Conservation (phyloP, 2,888 invertebrate species). For the Drosophila birchii region DNA sequence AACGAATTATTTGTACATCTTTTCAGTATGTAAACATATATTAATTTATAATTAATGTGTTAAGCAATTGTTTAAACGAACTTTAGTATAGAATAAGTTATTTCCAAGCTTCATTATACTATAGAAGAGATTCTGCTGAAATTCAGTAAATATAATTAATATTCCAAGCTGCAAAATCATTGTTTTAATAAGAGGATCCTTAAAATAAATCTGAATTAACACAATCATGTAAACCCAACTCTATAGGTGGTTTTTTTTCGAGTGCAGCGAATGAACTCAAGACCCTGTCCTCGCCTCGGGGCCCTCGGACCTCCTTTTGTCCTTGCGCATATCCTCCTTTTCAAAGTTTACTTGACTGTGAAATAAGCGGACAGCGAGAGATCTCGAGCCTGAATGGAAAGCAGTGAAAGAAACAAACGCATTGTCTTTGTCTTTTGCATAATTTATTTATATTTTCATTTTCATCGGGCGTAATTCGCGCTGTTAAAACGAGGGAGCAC, state of each 20-base stretch:
- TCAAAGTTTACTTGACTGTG: constrained; percentile 78
- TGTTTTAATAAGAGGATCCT: background rate
- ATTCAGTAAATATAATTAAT: background rate
- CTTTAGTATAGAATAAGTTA: background rate
- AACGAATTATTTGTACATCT: background rate
- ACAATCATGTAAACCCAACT: background rate
- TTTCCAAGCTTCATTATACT: background rate
- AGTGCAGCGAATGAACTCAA: constrained; percentile 32
- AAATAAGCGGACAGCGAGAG: constrained; percentile 64
- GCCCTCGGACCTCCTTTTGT: constrained; percentile 40
- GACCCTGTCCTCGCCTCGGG: constrained; percentile 32
- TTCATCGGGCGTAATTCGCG: constrained; percentile 45
- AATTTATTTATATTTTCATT: constrained; percentile 75
- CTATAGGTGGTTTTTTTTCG: background rate
- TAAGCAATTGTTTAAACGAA: background rate
- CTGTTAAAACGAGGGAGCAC: constrained; percentile 38
- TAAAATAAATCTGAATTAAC: background rate
- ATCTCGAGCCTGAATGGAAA: constrained; percentile 29
- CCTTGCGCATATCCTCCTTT: constrained; percentile 50
- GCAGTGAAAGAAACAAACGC: constrained; percentile 65
- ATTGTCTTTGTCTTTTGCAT: constrained; percentile 77
- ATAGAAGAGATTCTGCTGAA: background rate
- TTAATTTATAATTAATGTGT: no score
- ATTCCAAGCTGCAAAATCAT: background rate
- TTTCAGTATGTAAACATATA: background rate